Conservation (phyloP, 2,797 vertebrate genomes). For the Enteromius radiatus region DNA sequence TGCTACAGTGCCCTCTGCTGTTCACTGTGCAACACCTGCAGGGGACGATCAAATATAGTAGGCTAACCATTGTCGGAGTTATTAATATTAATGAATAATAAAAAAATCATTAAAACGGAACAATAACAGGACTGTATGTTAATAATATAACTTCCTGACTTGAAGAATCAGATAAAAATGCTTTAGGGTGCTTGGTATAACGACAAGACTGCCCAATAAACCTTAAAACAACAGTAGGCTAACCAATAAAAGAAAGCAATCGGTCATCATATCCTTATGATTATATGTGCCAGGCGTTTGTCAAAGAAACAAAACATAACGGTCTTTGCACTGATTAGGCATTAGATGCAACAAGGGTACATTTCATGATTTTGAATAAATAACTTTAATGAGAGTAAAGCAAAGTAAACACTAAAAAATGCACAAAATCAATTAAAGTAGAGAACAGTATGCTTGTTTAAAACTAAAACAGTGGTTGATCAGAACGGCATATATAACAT, state of each 20-base stretch:
- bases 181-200: constrained; percentile 6
- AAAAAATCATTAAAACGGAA: constrained; percentile 37
- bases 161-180: constrained; percentile 8
- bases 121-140: constrained; percentile 7
- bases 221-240: background rate
- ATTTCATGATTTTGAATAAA: constrained; percentile 59
- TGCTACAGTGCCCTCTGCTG: constrained; percentile 72
- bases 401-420: constrained; percentile 65
- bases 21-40: constrained; percentile 54
- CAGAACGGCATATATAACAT: constrained; percentile 46
- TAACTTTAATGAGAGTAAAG: constrained; percentile 57
- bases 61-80: constrained; percentile 7
- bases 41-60: constrained; percentile 62
- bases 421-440: constrained; percentile 60
- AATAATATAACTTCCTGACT: constrained; percentile 11
- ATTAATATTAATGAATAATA: constrained; percentile 70
- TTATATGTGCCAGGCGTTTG: constrained; percentile 1
- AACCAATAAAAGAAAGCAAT: background rate
- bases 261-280: background rate
- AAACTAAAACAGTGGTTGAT: background rate
- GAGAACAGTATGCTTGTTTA: constrained; percentile 11
- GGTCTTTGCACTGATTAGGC: background rate
- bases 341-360: constrained; percentile 54
- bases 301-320: background rate
- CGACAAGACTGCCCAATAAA: background rate